phyloP scores from a whole-genome alignment of 2,797 vertebrate species.

The Sternarchorhynchus goeldii region DNA sequence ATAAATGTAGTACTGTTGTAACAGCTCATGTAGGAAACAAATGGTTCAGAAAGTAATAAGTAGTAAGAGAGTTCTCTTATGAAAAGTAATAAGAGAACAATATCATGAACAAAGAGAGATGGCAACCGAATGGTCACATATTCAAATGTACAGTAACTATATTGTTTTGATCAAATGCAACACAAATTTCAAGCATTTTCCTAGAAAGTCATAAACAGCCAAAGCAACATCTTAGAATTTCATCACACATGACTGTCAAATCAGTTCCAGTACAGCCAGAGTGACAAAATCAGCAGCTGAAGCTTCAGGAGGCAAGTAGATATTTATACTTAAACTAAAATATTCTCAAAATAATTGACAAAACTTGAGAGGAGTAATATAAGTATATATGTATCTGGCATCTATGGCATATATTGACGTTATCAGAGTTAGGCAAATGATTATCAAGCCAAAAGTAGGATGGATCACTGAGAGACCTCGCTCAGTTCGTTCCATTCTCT shows the following conservation, averaged over 20 bases:
- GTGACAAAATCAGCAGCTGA: constrained; percentile 24
- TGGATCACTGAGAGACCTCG: background rate
- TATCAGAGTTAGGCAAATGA: background rate
- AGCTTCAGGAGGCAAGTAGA: background rate
- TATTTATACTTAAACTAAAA: background rate
- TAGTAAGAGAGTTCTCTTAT: too few relatives aligned
- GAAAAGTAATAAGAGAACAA: background rate
- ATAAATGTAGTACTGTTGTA: background rate
- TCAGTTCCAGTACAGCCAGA: constrained; percentile 23
- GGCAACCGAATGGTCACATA: background rate
- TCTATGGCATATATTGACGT: too few relatives aligned
- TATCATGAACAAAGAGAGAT: background rate
- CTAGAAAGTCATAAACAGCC: constrained; percentile 39
- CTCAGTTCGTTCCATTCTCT: constrained; percentile 9
- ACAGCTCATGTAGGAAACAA: background rate
- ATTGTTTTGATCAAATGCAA: constrained; percentile 6
- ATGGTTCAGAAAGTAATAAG: background rate
- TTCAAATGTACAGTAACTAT: constrained; percentile 2
- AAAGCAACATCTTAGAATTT: constrained; percentile 32
- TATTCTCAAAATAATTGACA: background rate
- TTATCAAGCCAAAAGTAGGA: constrained; percentile 18
- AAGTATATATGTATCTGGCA: constrained; percentile 5
- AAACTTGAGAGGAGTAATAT: background rate
- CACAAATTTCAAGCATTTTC: constrained; percentile 40
- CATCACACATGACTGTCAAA: constrained; percentile 35